Evolutionary conservation across 1,140 invertebrate species (phyloP), one percentile per base, ranked within the genome.

Genomic region (Eriocheir sinensis): DNA sequence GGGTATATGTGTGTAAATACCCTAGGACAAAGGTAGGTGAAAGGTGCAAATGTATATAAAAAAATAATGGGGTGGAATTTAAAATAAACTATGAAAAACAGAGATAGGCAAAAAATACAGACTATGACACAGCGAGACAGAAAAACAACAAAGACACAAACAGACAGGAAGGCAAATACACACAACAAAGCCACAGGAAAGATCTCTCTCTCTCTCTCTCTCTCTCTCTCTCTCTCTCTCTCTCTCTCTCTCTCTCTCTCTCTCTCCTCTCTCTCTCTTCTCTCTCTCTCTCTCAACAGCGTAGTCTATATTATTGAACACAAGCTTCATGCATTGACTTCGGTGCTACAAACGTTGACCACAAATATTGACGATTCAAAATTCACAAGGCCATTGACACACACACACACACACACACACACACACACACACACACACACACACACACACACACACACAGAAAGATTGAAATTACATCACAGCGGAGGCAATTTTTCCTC

Each of bases 171-270:
- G n/a, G n/a, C n/a, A n/a, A n/a, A 72, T 72, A 72, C n/a, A 72
- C 6, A 72, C n/a, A n/a, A 72, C n/a, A n/a, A 21, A 21, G 60
- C 12, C 27, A 72, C 60, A 72, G 21, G 27, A 72, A 21, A 21
- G 60, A n/a, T n/a, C 81, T 85, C 36, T 38, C 81, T 85, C 81
- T 85, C 81, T 85, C 81, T 85, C 32, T 85, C 81, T 85, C 81
- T 85, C 81, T 85, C 86, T 88, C 86, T 89, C 86, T 85, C 32
- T 90, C 48, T 90, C 89, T 60, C 89, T 90, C 89, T 90, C 89
- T 72, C 48, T 53, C 89, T 53, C 38, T 48, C 41, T 89, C 86
- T 89, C 86, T 89, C 88, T 89, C 41, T 89, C 88, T 53, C 41
- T 89, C 41, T 89, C 88, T 89, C 88, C 53, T 41, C 53, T 41